These are phyloP conservation scores for Ranitomeya imitator DNA, from an alignment of 2,113 vertebrate genomes.

Conservation along the genomic window DNA sequence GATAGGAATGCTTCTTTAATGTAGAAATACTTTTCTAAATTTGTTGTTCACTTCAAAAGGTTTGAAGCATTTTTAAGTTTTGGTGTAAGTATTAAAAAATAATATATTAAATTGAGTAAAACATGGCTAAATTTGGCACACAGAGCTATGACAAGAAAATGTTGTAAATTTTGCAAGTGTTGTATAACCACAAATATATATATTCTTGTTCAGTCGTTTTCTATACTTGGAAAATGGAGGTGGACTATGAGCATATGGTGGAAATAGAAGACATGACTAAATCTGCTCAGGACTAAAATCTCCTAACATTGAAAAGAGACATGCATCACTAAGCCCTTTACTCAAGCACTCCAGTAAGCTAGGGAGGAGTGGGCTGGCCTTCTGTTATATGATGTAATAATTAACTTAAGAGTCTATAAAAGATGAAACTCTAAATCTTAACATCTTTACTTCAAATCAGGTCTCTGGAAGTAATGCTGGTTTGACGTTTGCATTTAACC, in stretches of 20 bases:
- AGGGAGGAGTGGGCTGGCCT: conserved; percentile 30
- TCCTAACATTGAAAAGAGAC: conserved; percentile 22
- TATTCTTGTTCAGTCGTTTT: neutral
- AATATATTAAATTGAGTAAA: too few species aligned
- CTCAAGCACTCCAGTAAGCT: conserved; percentile 16
- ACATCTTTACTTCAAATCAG: conserved; percentile 23
- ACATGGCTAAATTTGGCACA: too few species aligned
- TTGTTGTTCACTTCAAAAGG: too few species aligned
- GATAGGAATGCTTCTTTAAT: too few species aligned
- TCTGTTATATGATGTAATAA: conserved; percentile 17
- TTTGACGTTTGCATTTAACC: neutral
- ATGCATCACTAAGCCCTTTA: conserved; percentile 36
- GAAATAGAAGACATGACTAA: conserved; percentile 25
- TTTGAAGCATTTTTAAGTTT: too few species aligned
- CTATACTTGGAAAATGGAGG: neutral
- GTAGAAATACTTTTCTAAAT: too few species aligned
- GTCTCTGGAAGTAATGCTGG: neutral
- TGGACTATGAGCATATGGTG: conserved; percentile 25
- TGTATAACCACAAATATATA: too few species aligned
- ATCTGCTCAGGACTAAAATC: conserved; percentile 49
- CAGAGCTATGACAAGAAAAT: too few species aligned
- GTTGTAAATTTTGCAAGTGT: too few species aligned
- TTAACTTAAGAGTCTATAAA: conserved; percentile 44
- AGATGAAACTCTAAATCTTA: neutral
- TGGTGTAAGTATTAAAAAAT: too few species aligned